phyloP scores from a whole-genome alignment of 2,888 invertebrate genomes.

The Plusia festucae region DNA sequence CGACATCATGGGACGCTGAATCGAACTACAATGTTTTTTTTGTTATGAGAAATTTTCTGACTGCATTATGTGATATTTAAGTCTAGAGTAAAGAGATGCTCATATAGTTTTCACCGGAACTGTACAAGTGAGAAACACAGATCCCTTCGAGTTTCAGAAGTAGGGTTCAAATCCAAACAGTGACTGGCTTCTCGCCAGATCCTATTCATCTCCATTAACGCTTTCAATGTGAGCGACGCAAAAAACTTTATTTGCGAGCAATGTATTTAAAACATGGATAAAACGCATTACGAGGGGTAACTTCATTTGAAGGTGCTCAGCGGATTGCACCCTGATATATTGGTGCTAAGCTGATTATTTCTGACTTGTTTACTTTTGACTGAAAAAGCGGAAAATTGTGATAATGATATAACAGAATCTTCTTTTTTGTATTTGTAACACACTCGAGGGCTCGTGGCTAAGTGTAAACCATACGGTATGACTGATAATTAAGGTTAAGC shows the following conservation, averaged over 20 bases:
- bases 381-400: neutral
- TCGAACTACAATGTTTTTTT: no score
- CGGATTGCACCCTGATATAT: conserved; percentile 54
- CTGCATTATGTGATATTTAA: no score
- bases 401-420: no score
- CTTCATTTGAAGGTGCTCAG: conserved; percentile 58
- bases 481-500: no score
- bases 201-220: conserved; percentile 84
- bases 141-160: conserved; percentile 57
- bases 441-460: no score
- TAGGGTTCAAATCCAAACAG: conserved; percentile 58
- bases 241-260: conserved; percentile 81
- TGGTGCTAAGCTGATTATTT: conserved; percentile 19
- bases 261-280: conserved; percentile 80
- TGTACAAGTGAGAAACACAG: neutral
- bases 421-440: no score
- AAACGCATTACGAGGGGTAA: conserved; percentile 61
- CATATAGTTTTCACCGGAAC: neutral
- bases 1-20: no score
- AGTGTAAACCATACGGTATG: no score
- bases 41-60: no score
- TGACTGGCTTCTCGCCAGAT: conserved; percentile 80
- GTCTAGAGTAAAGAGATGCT: no score
- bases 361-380: neutral
- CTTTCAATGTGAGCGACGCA: conserved; percentile 77